phyloP scores from a whole-genome alignment of 2,888 invertebrate genomes.

The Pandemis cinnamomeana region DNA sequence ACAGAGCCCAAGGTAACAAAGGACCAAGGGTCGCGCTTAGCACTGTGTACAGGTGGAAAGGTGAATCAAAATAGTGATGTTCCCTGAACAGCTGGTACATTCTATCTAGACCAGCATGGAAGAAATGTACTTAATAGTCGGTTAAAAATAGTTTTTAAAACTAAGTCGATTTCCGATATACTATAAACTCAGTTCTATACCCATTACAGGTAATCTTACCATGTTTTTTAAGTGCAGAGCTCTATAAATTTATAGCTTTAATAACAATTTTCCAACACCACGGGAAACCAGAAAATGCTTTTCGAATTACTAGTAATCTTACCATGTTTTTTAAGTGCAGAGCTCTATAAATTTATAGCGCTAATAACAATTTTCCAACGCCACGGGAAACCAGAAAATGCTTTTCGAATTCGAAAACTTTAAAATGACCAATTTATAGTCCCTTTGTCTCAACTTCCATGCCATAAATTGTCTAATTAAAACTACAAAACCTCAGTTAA shows the following conservation, averaged over 20 bases:
- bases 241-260: neutral
- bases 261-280: neutral
- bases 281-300: neutral
- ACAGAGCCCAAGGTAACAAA: no score
- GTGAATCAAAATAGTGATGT: no score
- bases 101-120: no score
- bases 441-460: slow-evolving; percentile 6
- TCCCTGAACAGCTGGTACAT: no score
- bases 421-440: slow-evolving; percentile 1
- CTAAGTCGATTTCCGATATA: no score
- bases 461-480: slow-evolving; percentile 31
- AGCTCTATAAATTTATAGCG: neutral
- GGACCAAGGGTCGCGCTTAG: no score
- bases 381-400: neutral
- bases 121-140: no score
- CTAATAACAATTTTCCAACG: neutral
- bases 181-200: no score
- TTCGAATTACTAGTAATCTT: neutral
- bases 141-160: no score
- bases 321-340: neutral
- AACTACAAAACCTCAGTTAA: slow-evolving; percentile 29
- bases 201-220: no score
- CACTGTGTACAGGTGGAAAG: no score
- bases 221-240: neutral
- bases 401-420: neutral